Percentiles rank a stretch among this genome's conserved stretches.
phyloP scores from a whole-genome alignment of 2,113 vertebrate species.

The Pseudorectes ferrugineus region DNA sequence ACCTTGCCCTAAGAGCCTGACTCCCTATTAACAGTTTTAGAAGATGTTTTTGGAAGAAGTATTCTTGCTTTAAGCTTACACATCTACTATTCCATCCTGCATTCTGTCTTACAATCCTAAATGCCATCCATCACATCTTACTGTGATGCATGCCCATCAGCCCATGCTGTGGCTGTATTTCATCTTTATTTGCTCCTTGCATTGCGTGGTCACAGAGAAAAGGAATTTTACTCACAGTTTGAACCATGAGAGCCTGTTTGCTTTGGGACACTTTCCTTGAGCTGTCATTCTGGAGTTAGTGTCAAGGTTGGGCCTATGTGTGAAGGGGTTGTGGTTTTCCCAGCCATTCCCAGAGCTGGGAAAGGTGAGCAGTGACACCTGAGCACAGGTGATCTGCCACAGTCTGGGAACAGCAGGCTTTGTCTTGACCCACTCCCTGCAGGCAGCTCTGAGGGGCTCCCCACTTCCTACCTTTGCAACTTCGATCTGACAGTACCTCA shows the following conservation, averaged over 20 bases:
- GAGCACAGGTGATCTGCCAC: background rate
- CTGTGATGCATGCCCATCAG: background rate
- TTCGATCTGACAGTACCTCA: background rate
- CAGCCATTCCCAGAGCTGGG: background rate
- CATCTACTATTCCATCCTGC: background rate
- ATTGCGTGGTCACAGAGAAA: accelerated
- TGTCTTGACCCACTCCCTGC: background rate
- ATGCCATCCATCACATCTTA: background rate
- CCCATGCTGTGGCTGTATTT: background rate
- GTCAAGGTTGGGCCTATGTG: background rate
- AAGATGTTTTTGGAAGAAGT: background rate
- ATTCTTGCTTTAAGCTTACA: background rate
- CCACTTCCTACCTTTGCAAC: background rate
- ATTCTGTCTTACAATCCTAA: background rate
- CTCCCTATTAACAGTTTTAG: background rate
- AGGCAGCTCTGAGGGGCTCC: background rate
- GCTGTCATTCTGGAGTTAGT: background rate
- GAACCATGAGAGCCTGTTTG: background rate
- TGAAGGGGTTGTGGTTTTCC: background rate
- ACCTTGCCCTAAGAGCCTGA: background rate
- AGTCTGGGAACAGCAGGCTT: background rate
- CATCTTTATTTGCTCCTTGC: background rate
- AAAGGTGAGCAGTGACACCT: background rate
- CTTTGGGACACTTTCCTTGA: background rate
- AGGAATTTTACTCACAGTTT: background rate